These are phyloP conservation scores for Hafferia zeledoni DNA, from an alignment of 2,797 vertebrate genomes.

Conservation along the genomic window DNA sequence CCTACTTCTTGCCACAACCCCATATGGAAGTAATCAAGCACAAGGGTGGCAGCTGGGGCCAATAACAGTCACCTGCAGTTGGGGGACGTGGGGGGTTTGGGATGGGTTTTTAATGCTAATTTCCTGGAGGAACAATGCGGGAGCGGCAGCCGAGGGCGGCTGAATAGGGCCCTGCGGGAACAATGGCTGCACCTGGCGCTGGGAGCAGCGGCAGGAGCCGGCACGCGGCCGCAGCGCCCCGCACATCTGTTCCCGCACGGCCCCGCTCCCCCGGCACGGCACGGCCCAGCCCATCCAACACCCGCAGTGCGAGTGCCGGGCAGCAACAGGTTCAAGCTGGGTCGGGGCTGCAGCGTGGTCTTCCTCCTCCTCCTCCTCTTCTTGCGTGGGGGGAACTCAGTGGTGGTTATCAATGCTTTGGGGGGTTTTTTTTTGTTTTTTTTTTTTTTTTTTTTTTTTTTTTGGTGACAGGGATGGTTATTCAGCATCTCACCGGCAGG, in stretches of 20 bases:
- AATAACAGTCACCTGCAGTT: conserved; percentile 98
- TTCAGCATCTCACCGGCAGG: fast-evolving
- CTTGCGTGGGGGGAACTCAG: fast-evolving
- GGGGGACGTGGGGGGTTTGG: conserved; percentile 77
- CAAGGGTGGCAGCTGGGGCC: conserved; percentile 96
- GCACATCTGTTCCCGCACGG: conserved; percentile 89
- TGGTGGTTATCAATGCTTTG: fast-evolving
- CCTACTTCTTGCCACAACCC: conserved; percentile 76
- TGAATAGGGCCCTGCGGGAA: conserved; percentile 81
- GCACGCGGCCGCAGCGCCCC: conserved; percentile 73
- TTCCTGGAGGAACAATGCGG: conserved; percentile 83
- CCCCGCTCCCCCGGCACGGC: conserved; percentile 43
- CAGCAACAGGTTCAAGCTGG: conserved; percentile 76
- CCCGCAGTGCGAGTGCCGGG: conserved; percentile 36
- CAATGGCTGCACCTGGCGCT: conserved; percentile 97
- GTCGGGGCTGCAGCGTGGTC: not conserved
- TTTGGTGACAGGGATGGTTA: not conserved
- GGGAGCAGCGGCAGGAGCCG: conserved; percentile 72
- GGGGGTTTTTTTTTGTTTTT: no score
- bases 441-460: fast-evolving
- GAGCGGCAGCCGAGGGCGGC: conserved; percentile 82
- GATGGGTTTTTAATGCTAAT: conserved; percentile 85
- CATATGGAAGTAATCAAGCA: conserved; percentile 98
- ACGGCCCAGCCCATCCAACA: conserved; percentile 1
- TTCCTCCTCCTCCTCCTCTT: not conserved